A percentile compares a stretch with the other conserved stretches of the same genome.
These are phyloP conservation scores for Heliornis fulica DNA, from an alignment of 2,113 vertebrate species.

Conservation along the genomic window DNA sequence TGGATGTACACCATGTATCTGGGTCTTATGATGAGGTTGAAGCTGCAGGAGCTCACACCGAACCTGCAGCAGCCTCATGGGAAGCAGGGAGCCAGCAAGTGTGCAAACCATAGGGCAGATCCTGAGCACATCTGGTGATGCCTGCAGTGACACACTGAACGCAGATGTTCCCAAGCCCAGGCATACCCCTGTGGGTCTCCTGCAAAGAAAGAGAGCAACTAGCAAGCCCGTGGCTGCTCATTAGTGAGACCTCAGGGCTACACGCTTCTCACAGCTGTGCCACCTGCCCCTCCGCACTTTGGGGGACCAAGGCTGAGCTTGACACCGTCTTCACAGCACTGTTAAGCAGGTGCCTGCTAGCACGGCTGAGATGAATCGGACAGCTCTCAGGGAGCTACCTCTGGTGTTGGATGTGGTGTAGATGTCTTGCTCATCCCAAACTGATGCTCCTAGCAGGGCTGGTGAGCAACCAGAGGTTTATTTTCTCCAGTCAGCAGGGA, in stretches of 20 bases:
- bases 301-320: not conserved
- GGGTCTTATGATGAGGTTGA: not conserved
- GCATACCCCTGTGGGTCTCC: not conserved
- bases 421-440: not conserved
- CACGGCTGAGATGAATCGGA: rapidly evolving
- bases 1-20: not conserved
- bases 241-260: rapidly evolving
- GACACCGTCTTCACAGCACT: not conserved
- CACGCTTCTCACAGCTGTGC: not conserved
- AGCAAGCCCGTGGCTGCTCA: not conserved
- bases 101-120: rapidly evolving
- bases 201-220: not conserved
- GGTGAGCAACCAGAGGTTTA: not conserved
- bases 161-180: not conserved
- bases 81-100: rapidly evolving
- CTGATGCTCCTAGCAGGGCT: not conserved
- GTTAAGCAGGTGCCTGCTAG: not conserved
- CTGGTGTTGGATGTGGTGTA: not conserved
- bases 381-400: not conserved
- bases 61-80: not conserved
- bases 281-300: rapidly evolving
- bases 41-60: not conserved
- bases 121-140: rapidly evolving
- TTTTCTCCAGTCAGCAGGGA: not conserved
- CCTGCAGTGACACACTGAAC: not conserved